Evolutionary conservation across 2,888 invertebrate genomes (phyloP).

Genomic region (Aspidiotus rigidus): DNA sequence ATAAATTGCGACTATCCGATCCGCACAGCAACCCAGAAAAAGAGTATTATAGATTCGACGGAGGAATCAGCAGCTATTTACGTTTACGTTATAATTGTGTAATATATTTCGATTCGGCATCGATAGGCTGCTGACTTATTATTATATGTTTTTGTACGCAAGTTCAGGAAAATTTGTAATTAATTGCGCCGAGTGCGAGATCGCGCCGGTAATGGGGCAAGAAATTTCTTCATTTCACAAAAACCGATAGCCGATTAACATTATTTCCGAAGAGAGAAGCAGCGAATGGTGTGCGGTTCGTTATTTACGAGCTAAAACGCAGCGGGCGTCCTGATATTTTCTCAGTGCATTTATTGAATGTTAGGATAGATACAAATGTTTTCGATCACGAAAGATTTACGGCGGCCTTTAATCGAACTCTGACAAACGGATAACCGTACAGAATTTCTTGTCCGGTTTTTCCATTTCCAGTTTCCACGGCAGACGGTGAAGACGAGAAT

Average conservation of each 20-base stretch:
- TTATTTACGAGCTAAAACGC: slow-evolving; percentile 26
- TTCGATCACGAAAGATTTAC: slow-evolving; percentile 34
- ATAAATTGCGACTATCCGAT: too few relatives aligned
- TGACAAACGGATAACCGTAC: slow-evolving; percentile 29
- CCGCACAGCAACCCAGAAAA: too few relatives aligned
- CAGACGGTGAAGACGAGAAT: too few relatives aligned
- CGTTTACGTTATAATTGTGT: too few relatives aligned
- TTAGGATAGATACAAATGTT: slow-evolving; percentile 32
- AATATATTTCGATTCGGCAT: too few relatives aligned
- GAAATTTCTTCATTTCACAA: slow-evolving; percentile 29
- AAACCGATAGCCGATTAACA: slow-evolving; percentile 9
- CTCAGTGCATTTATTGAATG: slow-evolving; percentile 31
- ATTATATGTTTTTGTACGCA: too few relatives aligned
- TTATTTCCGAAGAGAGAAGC: slow-evolving; percentile 17
- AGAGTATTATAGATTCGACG: too few relatives aligned
- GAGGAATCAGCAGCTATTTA: too few relatives aligned
- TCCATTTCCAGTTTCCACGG: slow-evolving; percentile 7
- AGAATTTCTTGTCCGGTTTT: slow-evolving; percentile 29
- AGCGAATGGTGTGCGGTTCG: slow-evolving; percentile 22
- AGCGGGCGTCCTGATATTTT: slow-evolving; percentile 30
- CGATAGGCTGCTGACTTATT: too few relatives aligned
- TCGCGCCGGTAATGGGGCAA: slow-evolving; percentile 27
- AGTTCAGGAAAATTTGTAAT: slow-evolving; percentile 2
- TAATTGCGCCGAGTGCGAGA: slow-evolving; percentile 17
- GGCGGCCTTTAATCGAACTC: slow-evolving; percentile 31